These are phyloP conservation scores for Drosophila merina DNA, from an alignment of 2,888 invertebrate genomes.

Conservation along the genomic window DNA sequence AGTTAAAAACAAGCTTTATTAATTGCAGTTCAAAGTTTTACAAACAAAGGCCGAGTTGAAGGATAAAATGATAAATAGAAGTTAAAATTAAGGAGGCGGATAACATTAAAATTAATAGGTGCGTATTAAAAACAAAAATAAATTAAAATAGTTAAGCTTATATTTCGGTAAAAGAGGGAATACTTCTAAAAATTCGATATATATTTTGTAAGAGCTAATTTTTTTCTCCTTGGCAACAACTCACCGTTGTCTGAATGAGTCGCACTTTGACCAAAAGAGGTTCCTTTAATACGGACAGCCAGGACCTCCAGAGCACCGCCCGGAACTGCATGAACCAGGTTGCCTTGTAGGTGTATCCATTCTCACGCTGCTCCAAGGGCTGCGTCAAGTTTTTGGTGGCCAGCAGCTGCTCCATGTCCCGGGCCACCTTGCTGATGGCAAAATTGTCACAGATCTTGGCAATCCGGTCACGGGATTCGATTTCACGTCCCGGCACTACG, in stretches of 20 bases:
- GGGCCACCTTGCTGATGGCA: constrained; percentile 82
- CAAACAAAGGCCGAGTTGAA: background rate
- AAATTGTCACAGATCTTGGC: constrained; percentile 92
- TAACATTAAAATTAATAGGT: background rate
- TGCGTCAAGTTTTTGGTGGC: constrained; percentile 65
- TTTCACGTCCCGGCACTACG: constrained; percentile 92
- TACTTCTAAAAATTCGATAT: constrained; percentile 47
- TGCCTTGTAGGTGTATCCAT: constrained; percentile 84
- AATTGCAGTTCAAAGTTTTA: background rate
- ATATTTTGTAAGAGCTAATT: background rate
- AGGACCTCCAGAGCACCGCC: constrained; percentile 95
- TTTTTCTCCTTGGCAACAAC: constrained; percentile 66
- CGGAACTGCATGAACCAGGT: constrained; percentile 94
- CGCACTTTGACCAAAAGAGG: constrained; percentile 95
- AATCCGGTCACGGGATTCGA: constrained; percentile 90
- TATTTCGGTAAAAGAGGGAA: background rate
- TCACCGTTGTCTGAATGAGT: constrained; percentile 93
- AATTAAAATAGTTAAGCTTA: background rate
- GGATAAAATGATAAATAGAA: background rate
- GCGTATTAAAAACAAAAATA: background rate
- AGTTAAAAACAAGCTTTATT: background rate
- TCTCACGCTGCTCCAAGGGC: constrained; percentile 86
- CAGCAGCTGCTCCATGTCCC: constrained; percentile 80
- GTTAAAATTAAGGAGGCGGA: background rate
- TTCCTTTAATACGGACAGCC: constrained; percentile 94